Evolutionary conservation across 1,140 invertebrate species (phyloP), one percentile per base, ranked within the genome.

Genomic region (Caenorhabditis briggsae): DNA sequence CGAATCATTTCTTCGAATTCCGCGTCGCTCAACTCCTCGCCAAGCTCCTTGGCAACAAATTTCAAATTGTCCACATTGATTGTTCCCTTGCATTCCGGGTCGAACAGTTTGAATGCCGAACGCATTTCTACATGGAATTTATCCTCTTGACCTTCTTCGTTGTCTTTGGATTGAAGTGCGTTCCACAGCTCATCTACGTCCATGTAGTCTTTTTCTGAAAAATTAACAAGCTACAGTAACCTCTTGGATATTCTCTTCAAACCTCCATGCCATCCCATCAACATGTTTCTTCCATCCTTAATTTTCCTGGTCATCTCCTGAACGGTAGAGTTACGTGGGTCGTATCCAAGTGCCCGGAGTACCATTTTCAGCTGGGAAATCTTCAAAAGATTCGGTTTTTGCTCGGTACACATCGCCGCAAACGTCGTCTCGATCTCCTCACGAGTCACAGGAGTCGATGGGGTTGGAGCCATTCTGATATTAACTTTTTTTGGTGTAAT

Each of bases 71-170:
- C 78, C 5, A 87, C 41, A 9, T 58, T 53, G 46, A 87, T 87
- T 3, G 8, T 41, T 84, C 82, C 86, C 46, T 87, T 87, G 16
- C 58, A 25, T 14, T 87, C 86, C 23, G 48, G 59, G 50, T 87
- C 86, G 41, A 87, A 87, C 16, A 87, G 20, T n/a, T 65, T 53
- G 58, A 87, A 87, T 2, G 86, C 86, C 23, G 61, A 70, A 43
- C 86, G 64, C 86, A 87, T 87, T 82, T 87, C 86, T 5, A 53
- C 65, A 2, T n/a, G 33, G n/a, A 61, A 50, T 41, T 87, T 87
- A 33, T 87, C 86, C 23, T 58, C 82, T 59, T 41, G 14, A 7
- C 18, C 7, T 3, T 64, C 65, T 78, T 55, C 16, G 14, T 78
- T 46, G 14, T 64, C 70, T 50, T 78, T 48, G 20, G 70, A 78